Evolutionary conservation across 2,113 vertebrate species (phyloP).

Genomic region (Tyrannus savana): DNA sequence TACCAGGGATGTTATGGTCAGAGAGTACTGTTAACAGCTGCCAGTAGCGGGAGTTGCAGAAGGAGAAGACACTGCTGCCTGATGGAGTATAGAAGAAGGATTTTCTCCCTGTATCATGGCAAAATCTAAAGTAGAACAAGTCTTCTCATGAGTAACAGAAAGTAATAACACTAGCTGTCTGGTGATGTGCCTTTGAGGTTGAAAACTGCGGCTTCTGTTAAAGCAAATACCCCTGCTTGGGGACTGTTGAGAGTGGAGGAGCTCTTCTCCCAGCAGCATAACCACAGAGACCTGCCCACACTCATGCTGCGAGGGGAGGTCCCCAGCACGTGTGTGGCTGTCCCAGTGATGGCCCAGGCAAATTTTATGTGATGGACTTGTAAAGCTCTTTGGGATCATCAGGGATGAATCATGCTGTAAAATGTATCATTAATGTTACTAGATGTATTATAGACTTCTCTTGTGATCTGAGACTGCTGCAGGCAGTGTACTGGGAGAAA

Average conservation of each 20-base stretch:
- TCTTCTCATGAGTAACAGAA: background rate
- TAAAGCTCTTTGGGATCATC: background rate
- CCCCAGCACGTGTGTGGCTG: fast-evolving
- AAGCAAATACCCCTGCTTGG: fast-evolving
- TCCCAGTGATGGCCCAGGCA: background rate
- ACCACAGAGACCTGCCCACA: background rate
- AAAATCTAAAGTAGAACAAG: background rate
- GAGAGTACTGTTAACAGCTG: background rate
- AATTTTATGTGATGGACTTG: background rate
- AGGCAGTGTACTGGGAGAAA: slow-evolving; percentile 29
- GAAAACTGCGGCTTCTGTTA: background rate
- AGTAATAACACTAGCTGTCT: background rate
- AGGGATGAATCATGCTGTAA: background rate
- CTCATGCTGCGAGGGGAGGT: background rate
- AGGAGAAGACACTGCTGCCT: background rate
- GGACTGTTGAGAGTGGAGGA: background rate
- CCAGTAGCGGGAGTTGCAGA: background rate
- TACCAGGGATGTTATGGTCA: background rate
- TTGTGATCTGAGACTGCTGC: slow-evolving; percentile 42
- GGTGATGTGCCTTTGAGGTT: background rate
- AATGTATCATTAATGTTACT: background rate
- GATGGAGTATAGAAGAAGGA: background rate
- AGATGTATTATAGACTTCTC: background rate
- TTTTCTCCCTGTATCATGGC: background rate
- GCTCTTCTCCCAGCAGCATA: background rate